These are phyloP conservation scores for Norana najaformis DNA, from an alignment of 2,888 invertebrate species.

Conservation along the genomic window DNA sequence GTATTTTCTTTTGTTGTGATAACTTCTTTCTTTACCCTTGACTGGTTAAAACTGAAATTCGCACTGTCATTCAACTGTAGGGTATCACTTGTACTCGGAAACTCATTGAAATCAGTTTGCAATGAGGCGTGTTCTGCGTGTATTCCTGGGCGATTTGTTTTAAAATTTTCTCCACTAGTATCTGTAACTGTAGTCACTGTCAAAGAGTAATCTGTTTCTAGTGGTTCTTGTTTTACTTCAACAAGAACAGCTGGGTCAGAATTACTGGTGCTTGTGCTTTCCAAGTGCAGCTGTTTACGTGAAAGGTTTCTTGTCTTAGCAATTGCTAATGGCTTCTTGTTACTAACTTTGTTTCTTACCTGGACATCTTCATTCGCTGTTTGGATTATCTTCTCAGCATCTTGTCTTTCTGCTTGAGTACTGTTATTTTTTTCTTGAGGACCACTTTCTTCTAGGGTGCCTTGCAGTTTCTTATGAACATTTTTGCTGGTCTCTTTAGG, in stretches of 20 bases:
- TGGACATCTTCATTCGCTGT: neutral
- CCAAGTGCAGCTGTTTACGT: neutral
- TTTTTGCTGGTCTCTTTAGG: neutral
- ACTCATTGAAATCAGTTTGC: too few species aligned
- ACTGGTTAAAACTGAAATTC: neutral
- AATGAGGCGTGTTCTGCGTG: neutral
- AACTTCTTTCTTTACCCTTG: neutral
- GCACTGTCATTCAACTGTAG: neutral
- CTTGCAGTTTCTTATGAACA: neutral
- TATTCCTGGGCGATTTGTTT: neutral
- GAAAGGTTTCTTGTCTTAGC: neutral
- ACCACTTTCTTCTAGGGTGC: neutral
- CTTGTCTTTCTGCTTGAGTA: neutral
- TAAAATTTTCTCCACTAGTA: neutral
- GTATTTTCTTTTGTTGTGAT: neutral
- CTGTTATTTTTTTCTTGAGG: neutral
- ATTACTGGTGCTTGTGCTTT: neutral
- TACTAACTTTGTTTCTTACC: neutral
- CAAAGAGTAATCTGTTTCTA: neutral
- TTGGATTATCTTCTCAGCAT: neutral
- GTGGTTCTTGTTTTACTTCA: neutral
- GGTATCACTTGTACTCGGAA: slow-evolving; percentile 2
- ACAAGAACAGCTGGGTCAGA: neutral
- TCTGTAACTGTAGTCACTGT: neutral
- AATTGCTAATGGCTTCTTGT: neutral